Evolutionary conservation across 2,797 vertebrate species (phyloP).

Genomic region (Lacerta bilineata): DNA sequence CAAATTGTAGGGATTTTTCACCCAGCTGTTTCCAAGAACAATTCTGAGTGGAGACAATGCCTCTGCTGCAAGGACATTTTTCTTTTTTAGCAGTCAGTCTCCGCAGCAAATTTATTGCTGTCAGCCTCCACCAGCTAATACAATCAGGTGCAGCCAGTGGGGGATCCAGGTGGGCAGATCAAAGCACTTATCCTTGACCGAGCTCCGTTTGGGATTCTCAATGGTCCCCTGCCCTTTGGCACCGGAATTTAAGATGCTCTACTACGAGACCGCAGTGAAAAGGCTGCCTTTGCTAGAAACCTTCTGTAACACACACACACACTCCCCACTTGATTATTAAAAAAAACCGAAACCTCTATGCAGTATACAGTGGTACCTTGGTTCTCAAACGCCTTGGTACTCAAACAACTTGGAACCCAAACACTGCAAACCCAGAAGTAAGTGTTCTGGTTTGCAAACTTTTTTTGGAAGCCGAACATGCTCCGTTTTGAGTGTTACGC

Average conservation of each 20-base stretch:
- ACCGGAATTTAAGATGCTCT: fast-evolving
- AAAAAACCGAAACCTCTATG: too few species aligned
- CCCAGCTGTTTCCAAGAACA: slow-evolving; percentile 57
- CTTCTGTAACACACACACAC: neutral
- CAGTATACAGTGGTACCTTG: too few species aligned
- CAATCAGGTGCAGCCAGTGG: slow-evolving; percentile 36
- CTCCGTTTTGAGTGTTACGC: too few species aligned
- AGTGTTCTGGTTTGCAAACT: too few species aligned
- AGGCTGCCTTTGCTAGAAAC: neutral
- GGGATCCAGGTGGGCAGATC: slow-evolving; percentile 26
- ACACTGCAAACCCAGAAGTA: too few species aligned
- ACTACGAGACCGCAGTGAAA: neutral
- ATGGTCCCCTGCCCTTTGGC: too few species aligned
- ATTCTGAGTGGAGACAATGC: slow-evolving; percentile 56
- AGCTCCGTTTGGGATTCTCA: neutral
- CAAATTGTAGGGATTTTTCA: slow-evolving; percentile 40
- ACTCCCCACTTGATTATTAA: too few species aligned
- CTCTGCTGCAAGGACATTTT: slow-evolving; percentile 20
- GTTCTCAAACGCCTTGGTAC: too few species aligned
- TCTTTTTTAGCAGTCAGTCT: slow-evolving; percentile 39
- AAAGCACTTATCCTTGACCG: neutral
- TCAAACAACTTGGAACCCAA: too few species aligned
- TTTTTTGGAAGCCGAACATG: too few species aligned
- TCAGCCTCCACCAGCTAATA: slow-evolving; percentile 20
- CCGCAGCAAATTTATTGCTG: slow-evolving; percentile 52